Evolutionary conservation across 2,113 vertebrate genomes (phyloP), one percentile per base, ranked within the genome.

Genomic region (Peromyscus maniculatus): DNA sequence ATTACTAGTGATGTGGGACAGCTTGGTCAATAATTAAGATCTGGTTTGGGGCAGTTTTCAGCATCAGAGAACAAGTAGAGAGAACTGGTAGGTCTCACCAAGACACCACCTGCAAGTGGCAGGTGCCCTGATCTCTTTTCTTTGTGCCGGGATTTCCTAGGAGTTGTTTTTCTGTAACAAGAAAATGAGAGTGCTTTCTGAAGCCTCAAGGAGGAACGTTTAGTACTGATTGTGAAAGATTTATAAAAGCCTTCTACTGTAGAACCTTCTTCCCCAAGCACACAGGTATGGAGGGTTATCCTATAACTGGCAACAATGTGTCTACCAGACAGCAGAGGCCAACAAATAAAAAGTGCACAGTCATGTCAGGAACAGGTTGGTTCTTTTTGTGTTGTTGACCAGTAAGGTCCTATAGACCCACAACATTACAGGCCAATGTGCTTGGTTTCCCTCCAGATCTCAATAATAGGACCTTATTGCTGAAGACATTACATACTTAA

Each of bases 1-100:
- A 99, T 99, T 99, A 99, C 99, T 98, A 98, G 97, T 99, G 99
- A 99, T 99, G 99, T n/a, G 99, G 99, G 99, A 99, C 99, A 99
- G 99, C 99, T 99, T 99, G 99, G 99, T 99, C 99, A 99, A 99
- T 98, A 98, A 99, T 99, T 99, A 98, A 62, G 99, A 98, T 99
- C 98, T 98, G 99, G 99, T 98, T 99, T 98, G 99, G 98, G 99
- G 99, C 99, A 99, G 99, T 98, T 99, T 99, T 99, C 99, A 99
- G 99, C 99, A 98, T 99, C 99, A 99, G 97, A 99, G 99, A 99
- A 97, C 99, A 98, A 95, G 98, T 98, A 93, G 99, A 99, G 98
- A 97, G 62, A 99, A 99, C 98, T 99, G 99, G 99, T 99, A 99
- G 99, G 98, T 97, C 98, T 98, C 98, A 62, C 98, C 97, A 93